phyloP scores from a whole-genome alignment of 2,888 invertebrate species.

The Chymomyza caudatula region DNA sequence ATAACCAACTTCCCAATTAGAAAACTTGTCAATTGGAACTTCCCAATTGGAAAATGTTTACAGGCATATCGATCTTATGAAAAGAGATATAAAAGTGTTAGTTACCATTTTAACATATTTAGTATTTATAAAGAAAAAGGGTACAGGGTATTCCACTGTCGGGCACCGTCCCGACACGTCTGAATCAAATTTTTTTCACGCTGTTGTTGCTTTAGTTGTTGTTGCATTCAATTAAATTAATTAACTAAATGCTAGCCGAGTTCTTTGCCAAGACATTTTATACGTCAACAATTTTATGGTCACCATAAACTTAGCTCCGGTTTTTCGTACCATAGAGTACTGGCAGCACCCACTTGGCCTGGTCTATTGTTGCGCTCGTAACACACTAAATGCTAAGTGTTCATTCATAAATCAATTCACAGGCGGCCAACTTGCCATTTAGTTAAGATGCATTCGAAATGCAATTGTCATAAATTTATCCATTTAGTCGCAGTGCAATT shows the following conservation, averaged over 20 bases:
- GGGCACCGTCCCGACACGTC: too few species aligned
- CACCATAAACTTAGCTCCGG: constrained; percentile 37
- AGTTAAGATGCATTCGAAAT: constrained; percentile 35
- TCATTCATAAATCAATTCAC: constrained; percentile 55
- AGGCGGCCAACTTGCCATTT: constrained; percentile 53
- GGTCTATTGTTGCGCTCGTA: not conserved
- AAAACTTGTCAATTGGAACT: too few species aligned
- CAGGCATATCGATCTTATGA: too few species aligned
- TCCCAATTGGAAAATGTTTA: too few species aligned
- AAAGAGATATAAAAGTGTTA: too few species aligned
- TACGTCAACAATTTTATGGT: constrained; percentile 48
- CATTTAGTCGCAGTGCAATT: not conserved
- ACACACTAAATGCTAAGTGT: constrained; percentile 46
- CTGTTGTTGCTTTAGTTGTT: not conserved
- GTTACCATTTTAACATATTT: too few species aligned
- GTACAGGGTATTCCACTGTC: too few species aligned
- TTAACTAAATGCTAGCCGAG: constrained; percentile 29
- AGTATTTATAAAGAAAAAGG: too few species aligned
- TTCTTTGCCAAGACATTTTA: constrained; percentile 43
- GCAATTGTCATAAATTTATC: constrained; percentile 54
- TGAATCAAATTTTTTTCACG: too few species aligned
- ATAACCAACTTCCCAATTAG: too few species aligned
- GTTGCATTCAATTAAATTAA: not conserved
- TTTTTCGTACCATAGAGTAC: constrained; percentile 4
- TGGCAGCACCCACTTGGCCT: not conserved